Conservation (phyloP, 2,888 invertebrate genomes). For the Synanthedon andrenaeformis region DNA sequence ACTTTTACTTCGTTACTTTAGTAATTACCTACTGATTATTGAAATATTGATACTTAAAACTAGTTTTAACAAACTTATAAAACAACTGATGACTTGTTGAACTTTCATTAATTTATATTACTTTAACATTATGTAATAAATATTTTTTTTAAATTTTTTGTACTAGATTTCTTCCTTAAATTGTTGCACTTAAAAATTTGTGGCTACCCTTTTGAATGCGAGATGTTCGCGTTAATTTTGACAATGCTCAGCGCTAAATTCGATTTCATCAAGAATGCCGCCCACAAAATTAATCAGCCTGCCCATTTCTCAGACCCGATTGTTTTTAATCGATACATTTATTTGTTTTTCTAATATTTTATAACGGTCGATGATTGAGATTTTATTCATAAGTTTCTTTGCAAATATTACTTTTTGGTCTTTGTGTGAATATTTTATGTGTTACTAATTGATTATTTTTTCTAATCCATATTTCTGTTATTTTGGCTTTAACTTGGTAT, state of each 20-base stretch:
- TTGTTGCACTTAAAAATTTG: neutral
- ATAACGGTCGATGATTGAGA: constrained; percentile 58
- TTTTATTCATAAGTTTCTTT: constrained; percentile 61
- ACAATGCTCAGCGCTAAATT: constrained; percentile 49
- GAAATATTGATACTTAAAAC: too few relatives aligned
- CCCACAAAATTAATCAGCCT: constrained; percentile 60
- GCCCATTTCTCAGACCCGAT: constrained; percentile 61
- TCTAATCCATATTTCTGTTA: neutral
- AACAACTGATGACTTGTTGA: too few relatives aligned
- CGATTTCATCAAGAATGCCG: constrained; percentile 34
- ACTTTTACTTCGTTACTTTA: too few relatives aligned
- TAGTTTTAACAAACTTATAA: too few relatives aligned
- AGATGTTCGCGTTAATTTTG: constrained; percentile 49
- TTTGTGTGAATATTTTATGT: neutral
- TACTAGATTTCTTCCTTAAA: too few relatives aligned
- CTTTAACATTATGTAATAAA: too few relatives aligned
- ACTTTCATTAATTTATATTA: too few relatives aligned
- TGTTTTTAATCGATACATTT: constrained; percentile 55
- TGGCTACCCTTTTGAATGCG: constrained; percentile 26
- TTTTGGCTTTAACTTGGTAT: neutral
- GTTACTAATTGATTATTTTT: neutral
- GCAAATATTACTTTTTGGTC: constrained; percentile 2
- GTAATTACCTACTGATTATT: too few relatives aligned
- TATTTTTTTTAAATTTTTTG: too few relatives aligned
- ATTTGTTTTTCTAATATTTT: constrained; percentile 29